Conservation (phyloP, 2,113 vertebrate species). For the Mus spicilegus region DNA sequence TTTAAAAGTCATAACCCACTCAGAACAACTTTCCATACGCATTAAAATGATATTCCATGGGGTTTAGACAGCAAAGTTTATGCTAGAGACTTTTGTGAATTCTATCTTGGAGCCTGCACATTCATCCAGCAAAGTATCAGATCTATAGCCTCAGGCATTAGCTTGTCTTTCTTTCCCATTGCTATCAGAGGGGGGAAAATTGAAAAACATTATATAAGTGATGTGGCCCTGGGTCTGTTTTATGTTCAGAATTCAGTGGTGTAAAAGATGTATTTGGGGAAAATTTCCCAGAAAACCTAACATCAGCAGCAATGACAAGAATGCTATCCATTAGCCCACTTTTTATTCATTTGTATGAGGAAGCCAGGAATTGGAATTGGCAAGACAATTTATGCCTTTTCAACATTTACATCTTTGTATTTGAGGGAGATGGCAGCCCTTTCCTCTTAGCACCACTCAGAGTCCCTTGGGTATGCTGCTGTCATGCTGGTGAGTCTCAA, state of each 20-base stretch:
- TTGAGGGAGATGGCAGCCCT: constrained; percentile 26
- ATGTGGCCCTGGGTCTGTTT: not conserved
- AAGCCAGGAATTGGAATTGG: constrained; percentile 56
- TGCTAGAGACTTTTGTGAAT: not conserved
- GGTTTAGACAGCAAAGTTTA: constrained; percentile 29
- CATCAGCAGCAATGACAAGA: not conserved
- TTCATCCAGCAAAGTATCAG: constrained; percentile 18
- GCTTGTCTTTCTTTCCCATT: constrained; percentile 37
- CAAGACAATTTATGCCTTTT: constrained; percentile 37
- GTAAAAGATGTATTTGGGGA: constrained; percentile 43
- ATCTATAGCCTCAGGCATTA: not conserved
- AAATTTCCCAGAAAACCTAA: constrained; percentile 66
- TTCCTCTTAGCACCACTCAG: constrained; percentile 9
- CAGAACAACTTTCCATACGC: not conserved
- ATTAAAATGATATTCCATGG: constrained; percentile 39
- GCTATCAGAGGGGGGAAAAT: not conserved
- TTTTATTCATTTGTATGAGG: constrained; percentile 33
- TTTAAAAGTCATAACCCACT: not conserved
- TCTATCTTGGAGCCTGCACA: not conserved
- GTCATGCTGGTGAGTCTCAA: constrained; percentile 28
- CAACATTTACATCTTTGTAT: constrained; percentile 43
- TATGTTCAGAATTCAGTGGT: constrained; percentile 28
- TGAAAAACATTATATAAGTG: not conserved
- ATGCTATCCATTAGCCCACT: constrained; percentile 2
- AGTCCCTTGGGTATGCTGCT: not conserved